A percentile compares a stretch with the other conserved stretches of the same genome.
These are phyloP conservation scores for Danio jaintianensis DNA, from an alignment of 2,797 vertebrate genomes.

Conservation along the genomic window DNA sequence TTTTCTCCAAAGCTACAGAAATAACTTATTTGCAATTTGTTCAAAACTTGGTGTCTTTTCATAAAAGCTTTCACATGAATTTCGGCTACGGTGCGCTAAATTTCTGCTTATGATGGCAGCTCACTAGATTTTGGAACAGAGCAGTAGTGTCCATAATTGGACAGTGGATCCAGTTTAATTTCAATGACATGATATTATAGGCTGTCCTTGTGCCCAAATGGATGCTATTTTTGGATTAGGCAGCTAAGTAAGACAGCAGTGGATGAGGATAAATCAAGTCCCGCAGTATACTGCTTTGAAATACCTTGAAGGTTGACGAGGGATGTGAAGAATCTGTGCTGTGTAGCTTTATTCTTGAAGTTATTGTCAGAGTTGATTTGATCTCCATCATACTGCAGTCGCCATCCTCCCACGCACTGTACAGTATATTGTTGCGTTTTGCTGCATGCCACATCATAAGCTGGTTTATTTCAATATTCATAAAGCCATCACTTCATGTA, in stretches of 20 bases:
- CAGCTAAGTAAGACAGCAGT: constrained; percentile 32
- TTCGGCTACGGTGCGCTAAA: neutral
- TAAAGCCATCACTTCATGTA: constrained; percentile 17
- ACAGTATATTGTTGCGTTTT: neutral
- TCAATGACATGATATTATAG: constrained; percentile 40
- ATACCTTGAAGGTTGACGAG: constrained; percentile 35
- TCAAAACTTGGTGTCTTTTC: neutral
- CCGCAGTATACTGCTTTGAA: constrained; percentile 8
- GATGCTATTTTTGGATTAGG: constrained; percentile 47
- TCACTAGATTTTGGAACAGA: neutral
- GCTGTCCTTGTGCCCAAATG: constrained; percentile 45
- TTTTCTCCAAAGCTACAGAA: too few species aligned
- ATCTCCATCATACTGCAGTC: constrained; percentile 12
- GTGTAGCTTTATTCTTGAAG: neutral
- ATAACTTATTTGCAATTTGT: neutral
- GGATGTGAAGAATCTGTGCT: constrained; percentile 19
- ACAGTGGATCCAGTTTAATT: constrained; percentile 27
- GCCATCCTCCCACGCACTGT: neutral
- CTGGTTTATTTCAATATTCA: neutral
- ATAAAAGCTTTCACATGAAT: neutral
- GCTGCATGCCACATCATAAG: constrained; percentile 10
- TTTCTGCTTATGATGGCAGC: neutral
- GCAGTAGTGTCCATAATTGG: neutral
- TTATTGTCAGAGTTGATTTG: constrained; percentile 25
- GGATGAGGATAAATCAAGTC: constrained; percentile 30